A percentile compares a stretch with the other conserved stretches of the same genome.
These are phyloP conservation scores for Carapus acus DNA, from an alignment of 2,797 vertebrate species.

Conservation along the genomic window DNA sequence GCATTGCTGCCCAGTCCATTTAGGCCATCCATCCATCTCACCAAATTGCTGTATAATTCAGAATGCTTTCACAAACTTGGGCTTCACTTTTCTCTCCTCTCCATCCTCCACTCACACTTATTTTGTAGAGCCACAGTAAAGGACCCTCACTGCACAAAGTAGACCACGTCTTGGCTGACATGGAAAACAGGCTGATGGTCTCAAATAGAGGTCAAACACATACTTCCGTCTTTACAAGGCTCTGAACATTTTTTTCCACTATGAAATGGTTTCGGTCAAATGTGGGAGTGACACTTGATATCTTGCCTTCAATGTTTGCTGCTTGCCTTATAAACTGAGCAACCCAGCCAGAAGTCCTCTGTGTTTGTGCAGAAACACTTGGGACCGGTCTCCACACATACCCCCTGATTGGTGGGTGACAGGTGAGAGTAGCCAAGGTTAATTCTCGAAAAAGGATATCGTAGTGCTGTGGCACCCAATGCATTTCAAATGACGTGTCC, in stretches of 20 bases:
- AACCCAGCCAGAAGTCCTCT: constrained; percentile 20
- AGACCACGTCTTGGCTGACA: constrained; percentile 26
- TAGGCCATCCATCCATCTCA: constrained; percentile 59
- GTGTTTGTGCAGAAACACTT: constrained; percentile 40
- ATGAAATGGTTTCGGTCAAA: constrained; percentile 56
- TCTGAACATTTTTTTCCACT: constrained; percentile 42
- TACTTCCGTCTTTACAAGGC: constrained; percentile 41
- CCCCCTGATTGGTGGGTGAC: constrained; percentile 58
- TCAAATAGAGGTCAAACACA: constrained; percentile 52
- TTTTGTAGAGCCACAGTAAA: constrained; percentile 34
- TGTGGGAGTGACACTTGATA: constrained; percentile 30
- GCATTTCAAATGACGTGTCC: constrained; percentile 74
- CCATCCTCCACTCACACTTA: constrained; percentile 45
- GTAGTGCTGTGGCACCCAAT: constrained; percentile 63
- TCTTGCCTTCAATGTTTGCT: constrained; percentile 40
- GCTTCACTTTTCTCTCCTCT: constrained; percentile 48
- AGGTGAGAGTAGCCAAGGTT: constrained; percentile 63
- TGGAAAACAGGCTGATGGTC: constrained; percentile 48
- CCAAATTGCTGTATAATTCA: constrained; percentile 68
- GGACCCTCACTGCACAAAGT: constrained; percentile 30
- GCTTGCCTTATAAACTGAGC: constrained; percentile 24
- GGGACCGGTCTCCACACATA: constrained; percentile 53
- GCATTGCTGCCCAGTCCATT: constrained; percentile 52
- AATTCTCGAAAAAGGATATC: constrained; percentile 63
- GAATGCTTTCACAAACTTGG: constrained; percentile 65